phyloP scores from a whole-genome alignment of 2,797 vertebrate species.

The Oreochromis grahami region DNA sequence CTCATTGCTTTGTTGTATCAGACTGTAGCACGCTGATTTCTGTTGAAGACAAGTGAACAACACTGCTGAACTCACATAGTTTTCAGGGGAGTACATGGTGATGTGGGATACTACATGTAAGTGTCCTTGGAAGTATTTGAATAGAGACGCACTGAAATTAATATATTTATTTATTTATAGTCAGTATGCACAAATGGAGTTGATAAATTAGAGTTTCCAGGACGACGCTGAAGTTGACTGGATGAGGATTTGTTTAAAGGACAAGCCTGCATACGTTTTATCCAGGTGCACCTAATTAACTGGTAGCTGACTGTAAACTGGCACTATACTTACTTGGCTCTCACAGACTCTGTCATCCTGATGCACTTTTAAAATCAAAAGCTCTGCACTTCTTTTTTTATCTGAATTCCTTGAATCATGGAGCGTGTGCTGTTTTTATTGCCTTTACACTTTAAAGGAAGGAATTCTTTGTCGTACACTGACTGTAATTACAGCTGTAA shows the following conservation, averaged over 20 bases:
- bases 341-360: background rate
- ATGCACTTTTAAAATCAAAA: background rate
- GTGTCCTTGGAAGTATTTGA: background rate
- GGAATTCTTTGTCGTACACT: accelerated
- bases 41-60: background rate
- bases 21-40: background rate
- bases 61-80: background rate
- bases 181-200: background rate
- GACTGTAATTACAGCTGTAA: background rate
- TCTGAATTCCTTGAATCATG: accelerated
- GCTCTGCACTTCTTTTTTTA: background rate
- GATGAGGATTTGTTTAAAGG: background rate
- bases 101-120: accelerated
- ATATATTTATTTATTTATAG: background rate
- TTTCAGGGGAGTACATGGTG: background rate
- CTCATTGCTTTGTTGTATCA: background rate
- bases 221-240: background rate
- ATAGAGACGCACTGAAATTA: background rate
- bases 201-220: background rate
- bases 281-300: background rate
- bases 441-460: background rate
- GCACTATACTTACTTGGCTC: background rate
- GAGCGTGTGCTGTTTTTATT: background rate
- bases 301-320: background rate
- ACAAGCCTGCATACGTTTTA: background rate